These are phyloP conservation scores for Agrenia bidenticulata DNA, from an alignment of 2,888 invertebrate species.

Conservation along the genomic window DNA sequence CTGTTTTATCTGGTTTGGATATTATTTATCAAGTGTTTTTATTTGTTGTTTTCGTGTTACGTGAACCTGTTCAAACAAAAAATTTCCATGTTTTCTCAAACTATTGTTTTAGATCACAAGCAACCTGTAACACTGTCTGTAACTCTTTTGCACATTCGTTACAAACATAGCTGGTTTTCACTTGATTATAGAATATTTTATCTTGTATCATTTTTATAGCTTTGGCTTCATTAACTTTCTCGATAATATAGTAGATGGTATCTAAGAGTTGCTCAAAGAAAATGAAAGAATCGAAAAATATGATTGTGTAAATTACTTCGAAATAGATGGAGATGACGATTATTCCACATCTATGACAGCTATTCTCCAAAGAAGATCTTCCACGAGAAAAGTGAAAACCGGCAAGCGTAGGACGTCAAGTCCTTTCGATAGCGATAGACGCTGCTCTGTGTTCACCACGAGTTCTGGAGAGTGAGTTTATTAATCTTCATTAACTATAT, in stretches of 20 bases:
- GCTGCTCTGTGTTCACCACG: constrained; percentile 73
- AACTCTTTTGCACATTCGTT: no score
- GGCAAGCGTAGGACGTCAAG: constrained; percentile 67
- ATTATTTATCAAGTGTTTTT: constrained; percentile 7
- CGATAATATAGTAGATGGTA: neutral
- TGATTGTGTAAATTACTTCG: neutral
- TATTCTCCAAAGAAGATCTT: constrained; percentile 72
- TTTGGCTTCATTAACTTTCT: neutral
- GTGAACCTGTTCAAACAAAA: no score
- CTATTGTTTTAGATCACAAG: no score
- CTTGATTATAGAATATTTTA: no score
- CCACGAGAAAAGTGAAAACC: constrained; percentile 69
- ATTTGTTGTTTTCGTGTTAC: neutral
- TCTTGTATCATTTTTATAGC: neutral
- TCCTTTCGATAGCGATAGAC: constrained; percentile 56
- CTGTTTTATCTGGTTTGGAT: constrained; percentile 27
- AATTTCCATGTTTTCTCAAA: no score
- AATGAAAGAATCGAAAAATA: neutral
- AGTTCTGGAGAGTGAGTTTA: constrained; percentile 79
- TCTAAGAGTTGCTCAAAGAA: no score
- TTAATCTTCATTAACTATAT: no score
- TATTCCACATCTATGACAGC: constrained; percentile 83
- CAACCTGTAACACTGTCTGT: no score
- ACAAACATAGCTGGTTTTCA: no score
- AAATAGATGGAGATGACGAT: constrained; percentile 67